A percentile compares a stretch with the other conserved stretches of the same genome.
Conservation (phyloP, 2,888 invertebrate genomes). For the Hetaerina titia region DNA sequence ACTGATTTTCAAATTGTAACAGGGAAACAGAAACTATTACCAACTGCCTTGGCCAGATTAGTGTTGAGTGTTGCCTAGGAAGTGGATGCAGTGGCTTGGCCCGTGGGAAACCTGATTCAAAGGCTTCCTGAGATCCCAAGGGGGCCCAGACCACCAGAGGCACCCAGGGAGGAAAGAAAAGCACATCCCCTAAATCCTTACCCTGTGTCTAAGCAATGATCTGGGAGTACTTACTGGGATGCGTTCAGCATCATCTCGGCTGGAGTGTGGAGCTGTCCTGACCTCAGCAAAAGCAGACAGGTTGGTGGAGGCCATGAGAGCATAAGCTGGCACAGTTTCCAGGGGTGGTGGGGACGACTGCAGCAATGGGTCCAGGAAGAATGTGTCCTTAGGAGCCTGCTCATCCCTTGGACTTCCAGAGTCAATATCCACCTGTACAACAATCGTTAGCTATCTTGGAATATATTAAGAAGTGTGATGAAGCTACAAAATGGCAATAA, state of each 20-base stretch:
- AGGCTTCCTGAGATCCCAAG: background rate
- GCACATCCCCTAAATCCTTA: too few relatives aligned
- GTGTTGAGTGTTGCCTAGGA: too few relatives aligned
- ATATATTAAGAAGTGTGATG: too few relatives aligned
- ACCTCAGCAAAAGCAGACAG: constrained; percentile 7
- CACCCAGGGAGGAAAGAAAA: background rate
- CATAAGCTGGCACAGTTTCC: background rate
- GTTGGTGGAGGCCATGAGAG: constrained; percentile 10
- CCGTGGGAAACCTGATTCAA: background rate
- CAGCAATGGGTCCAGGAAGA: constrained; percentile 70
- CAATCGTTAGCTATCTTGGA: background rate
- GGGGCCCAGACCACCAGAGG: background rate
- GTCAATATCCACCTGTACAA: constrained; percentile 73
- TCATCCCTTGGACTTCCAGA: constrained; percentile 70
- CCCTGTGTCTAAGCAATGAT: too few relatives aligned
- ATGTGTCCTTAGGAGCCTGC: constrained; percentile 69
- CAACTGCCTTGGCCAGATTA: too few relatives aligned
- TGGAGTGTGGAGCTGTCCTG: background rate
- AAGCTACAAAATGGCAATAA: too few relatives aligned
- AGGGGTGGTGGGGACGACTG: constrained; percentile 32
- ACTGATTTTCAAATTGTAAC: too few relatives aligned
- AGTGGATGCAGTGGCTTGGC: too few relatives aligned
- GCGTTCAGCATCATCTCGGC: constrained; percentile 25
- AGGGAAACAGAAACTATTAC: too few relatives aligned
- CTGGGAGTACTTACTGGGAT: constrained; percentile 10